Evolutionary conservation across 1,140 invertebrate genomes (phyloP), one percentile per base, ranked within the genome.

Genomic region (Trissolcus basalis): DNA sequence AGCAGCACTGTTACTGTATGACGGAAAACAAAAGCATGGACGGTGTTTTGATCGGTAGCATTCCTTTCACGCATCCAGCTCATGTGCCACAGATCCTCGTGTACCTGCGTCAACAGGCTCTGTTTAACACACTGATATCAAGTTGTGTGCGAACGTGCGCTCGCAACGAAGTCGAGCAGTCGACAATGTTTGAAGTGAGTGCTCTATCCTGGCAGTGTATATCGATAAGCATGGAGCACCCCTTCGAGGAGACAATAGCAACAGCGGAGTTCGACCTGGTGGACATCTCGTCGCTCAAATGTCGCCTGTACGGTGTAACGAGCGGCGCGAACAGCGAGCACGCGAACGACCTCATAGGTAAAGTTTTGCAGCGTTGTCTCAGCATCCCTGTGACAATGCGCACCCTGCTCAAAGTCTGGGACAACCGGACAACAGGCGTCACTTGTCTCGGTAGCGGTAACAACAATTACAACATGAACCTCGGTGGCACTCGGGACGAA

Each of bases 41-140:
- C 49, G 96, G 95, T 2, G 92, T 95, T 32, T 84, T 96, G 78
- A 92, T 98, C 12, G 90, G 91, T 13, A 93, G 92, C 55, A 93
- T 99, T 64, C 95, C 96, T 0, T 98, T 98, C 84, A 97, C 95
- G 1, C 96, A 98, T 89, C 97, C 97, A 1, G 93, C 94, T 6
- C 95, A 97, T 83, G 96, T 98, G n/a, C 93, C 96, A 11, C 92
- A 93, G 79, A 95, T 99, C 61, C 90, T 99, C 7, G 91, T 92
- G 16, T 92, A 92, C 71, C 90, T 99, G 1, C 89, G 97, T 12
- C 96, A 97, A 82, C 97, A 98, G 88, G 93, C 96, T 4, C 89
- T 97, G 0, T 98, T 98, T 85, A 98, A 98, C 87, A 92, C 94
- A 4, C 90, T 98, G 4, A 90, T 98, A 48, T 90, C 92, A 9